Percentiles rank a stretch among this genome's conserved stretches.
phyloP scores from a whole-genome alignment of 1,140 invertebrate species.

The Hycleus cichorii region DNA sequence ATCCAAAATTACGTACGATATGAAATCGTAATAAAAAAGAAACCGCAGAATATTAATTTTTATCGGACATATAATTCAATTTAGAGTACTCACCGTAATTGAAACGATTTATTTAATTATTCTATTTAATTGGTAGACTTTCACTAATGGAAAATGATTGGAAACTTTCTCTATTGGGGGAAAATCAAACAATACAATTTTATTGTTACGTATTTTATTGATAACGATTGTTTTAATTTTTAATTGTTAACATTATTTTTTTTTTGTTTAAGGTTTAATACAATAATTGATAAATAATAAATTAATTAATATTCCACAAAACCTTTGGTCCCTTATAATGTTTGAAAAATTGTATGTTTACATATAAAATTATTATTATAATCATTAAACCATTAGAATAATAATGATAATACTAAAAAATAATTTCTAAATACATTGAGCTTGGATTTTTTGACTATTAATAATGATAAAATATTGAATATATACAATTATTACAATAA shows the following conservation, averaged over 20 bases:
- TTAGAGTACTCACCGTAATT: no score
- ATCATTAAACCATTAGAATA: not conserved
- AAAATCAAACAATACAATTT: not conserved
- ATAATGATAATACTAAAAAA: not conserved
- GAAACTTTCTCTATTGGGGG: no score
- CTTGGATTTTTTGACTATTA: slow-evolving; percentile 26
- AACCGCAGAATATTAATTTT: no score
- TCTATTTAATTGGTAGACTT: no score
- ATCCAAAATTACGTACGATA: no score
- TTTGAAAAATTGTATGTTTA: not conserved
- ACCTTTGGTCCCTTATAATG: slow-evolving; percentile 37
- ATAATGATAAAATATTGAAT: slow-evolving; percentile 4
- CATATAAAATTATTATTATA: not conserved
- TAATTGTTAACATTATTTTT: no score
- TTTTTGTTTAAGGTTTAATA: slow-evolving; percentile 9
- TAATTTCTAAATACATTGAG: slow-evolving; percentile 15
- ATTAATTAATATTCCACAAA: slow-evolving; percentile 38
- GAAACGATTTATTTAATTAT: no score
- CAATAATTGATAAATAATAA: slow-evolving; percentile 24
- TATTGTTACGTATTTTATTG: slow-evolving; percentile 10
- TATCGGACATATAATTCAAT: no score
- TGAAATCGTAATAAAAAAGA: no score
- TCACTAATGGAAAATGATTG: no score
- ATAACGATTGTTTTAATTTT: not conserved
- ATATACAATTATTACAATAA: slow-evolving; percentile 16